Base-by-base conservation (phyloP, 2,113 vertebrate genomes). In the Galeopterus variegatus region DNA sequence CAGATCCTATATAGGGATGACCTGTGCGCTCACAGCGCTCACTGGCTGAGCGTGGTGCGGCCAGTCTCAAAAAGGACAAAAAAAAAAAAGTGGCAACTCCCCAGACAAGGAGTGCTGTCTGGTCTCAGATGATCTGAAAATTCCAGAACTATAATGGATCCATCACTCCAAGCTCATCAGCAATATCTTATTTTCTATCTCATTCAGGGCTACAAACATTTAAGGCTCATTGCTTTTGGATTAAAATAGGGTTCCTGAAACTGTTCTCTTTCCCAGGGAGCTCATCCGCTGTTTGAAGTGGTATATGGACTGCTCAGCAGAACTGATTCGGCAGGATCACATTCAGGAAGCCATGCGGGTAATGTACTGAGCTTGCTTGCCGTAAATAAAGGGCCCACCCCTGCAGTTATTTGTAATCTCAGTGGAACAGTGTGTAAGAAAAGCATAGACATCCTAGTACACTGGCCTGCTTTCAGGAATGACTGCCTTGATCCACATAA, bases 261-360 rank as follows among this genome's bases (percentile, higher is more conserved):
- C 54, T 97, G 14, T 98, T 97, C 95, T 98, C 36, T 64, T 94
- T 67, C 93, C 1, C 98, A 99, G 99, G 91, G 99, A 99, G 97
- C 98, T 99, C 98, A 99, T 99, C 96, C 99, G 99, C 14, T 99
- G 99, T 98, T 98, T 99, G 96, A 99, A 99, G 98, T 99, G 99
- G 99, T 99, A 99, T 98, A 99, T 99, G 99, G 99, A 99, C 96
- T 99, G 99, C 60, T 99, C 99, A 13, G 99, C 99, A 36, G 99
- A 99, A 98, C 99, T 99, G 17, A 98, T 99, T 11, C 98, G 99
- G 76, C 99, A 99, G 77, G 99, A 99, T 96, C 99, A 99, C 99
- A 99, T 99, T 93, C 99, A 99, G 98, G 99, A 99, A 77, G 99
- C 99, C 1, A 99, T 99, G 99, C 99, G 99, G 97, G 99, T 99